These are phyloP conservation scores for Eilema griseolum DNA, from an alignment of 2,888 invertebrate genomes.

Conservation along the genomic window DNA sequence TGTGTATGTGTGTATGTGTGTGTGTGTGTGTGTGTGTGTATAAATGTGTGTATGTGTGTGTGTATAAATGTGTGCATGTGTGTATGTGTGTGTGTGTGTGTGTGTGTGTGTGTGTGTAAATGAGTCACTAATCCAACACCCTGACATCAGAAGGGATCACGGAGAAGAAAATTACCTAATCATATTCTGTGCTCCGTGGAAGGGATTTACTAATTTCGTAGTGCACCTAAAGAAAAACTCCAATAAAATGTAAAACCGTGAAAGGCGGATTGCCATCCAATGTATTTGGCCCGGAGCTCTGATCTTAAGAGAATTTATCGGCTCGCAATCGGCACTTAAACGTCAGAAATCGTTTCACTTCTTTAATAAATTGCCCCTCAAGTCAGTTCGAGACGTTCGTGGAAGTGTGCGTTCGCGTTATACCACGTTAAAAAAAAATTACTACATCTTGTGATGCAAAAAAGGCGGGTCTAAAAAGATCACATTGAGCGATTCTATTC, in stretches of 20 bases:
- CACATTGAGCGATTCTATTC: no score
- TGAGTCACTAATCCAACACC: neutral
- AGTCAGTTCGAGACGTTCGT: conserved; percentile 54
- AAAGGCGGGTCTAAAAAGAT: no score
- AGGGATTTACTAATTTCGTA: neutral
- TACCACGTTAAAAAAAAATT: neutral
- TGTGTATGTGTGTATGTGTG: no score
- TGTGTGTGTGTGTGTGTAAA: no score
- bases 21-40: no score
- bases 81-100: no score
- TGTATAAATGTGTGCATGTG: no score
- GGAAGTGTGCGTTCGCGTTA: conserved; percentile 58
- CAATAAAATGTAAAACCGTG: conserved; percentile 1
- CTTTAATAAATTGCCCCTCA: conserved; percentile 79
- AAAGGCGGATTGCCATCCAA: conserved; percentile 6
- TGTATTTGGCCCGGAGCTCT: conserved; percentile 13
- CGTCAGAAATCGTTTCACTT: conserved; percentile 76
- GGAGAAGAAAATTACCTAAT: no score
- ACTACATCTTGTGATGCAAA: neutral
- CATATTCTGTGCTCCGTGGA: no score
- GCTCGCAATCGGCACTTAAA: conserved; percentile 73
- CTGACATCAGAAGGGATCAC: neutral
- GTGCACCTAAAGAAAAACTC: conserved; percentile 5
- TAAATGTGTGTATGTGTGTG: no score
- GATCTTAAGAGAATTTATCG: conserved; percentile 57